Evolutionary conservation across 2,888 invertebrate genomes (phyloP).

Genomic region (Drosophila anomelani): DNA sequence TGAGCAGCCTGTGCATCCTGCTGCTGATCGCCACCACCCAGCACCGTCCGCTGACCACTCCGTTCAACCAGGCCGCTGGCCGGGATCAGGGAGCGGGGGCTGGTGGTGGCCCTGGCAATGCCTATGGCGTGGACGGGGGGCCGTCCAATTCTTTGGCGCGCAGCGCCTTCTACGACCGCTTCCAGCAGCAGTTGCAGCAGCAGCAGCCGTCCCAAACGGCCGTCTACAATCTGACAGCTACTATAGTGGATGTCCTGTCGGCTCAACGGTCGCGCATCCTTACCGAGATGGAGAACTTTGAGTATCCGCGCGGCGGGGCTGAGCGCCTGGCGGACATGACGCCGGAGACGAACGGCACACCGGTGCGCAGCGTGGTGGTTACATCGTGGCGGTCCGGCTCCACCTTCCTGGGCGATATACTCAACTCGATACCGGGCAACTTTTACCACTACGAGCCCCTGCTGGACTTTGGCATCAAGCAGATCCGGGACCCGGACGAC

Average conservation of each 20-base stretch:
- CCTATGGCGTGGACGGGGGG: constrained; percentile 54
- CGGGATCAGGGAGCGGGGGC: constrained; percentile 46
- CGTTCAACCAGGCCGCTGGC: constrained; percentile 59
- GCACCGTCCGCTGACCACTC: constrained; percentile 81
- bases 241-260: constrained; percentile 87
- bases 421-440: constrained; percentile 93
- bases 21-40: constrained; percentile 85
- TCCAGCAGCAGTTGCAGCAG: constrained; percentile 52
- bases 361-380: constrained; percentile 91
- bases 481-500: constrained; percentile 90
- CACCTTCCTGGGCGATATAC: constrained; percentile 93
- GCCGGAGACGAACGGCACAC: constrained; percentile 88
- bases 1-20: constrained; percentile 84
- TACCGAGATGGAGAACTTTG: constrained; percentile 87
- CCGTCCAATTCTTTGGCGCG: constrained; percentile 58
- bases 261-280: constrained; percentile 86
- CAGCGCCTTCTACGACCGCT: constrained; percentile 64
- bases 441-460: constrained; percentile 96
- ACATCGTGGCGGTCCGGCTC: constrained; percentile 97
- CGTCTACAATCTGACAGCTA: constrained; percentile 83
- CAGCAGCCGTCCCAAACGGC: constrained; percentile 69
- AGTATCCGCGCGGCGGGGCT: constrained; percentile 87
- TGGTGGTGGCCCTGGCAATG: constrained; percentile 27
- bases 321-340: constrained; percentile 89
- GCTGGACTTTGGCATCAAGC: constrained; percentile 92